phyloP scores from a whole-genome alignment of 2,113 vertebrate species.

The Falcunculus frontatus region DNA sequence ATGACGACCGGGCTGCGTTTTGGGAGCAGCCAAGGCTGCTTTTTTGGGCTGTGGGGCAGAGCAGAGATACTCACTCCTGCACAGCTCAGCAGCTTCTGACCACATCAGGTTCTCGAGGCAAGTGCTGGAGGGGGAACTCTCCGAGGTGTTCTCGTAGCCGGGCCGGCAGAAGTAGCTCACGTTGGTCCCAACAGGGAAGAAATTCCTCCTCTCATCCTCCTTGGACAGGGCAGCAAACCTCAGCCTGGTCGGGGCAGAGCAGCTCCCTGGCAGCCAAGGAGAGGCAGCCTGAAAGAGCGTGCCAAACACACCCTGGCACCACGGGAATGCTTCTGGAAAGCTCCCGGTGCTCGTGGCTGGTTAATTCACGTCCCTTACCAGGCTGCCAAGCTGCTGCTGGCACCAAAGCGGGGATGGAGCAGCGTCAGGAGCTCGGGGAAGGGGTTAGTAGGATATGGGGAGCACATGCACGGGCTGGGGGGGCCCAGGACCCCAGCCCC shows the following conservation, averaged over 20 bases:
- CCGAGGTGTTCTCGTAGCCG: slow-evolving; percentile 34
- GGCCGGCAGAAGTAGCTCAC: slow-evolving; percentile 61
- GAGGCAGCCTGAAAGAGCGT: fast-evolving
- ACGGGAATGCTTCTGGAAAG: fast-evolving
- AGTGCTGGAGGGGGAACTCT: not conserved
- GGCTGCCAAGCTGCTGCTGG: fast-evolving
- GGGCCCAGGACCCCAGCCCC: fast-evolving
- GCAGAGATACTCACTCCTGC: slow-evolving; percentile 44
- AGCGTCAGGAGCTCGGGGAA: fast-evolving
- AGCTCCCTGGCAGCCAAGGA: slow-evolving; percentile 34
- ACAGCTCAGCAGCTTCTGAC: slow-evolving; percentile 20
- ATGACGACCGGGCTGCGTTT: fast-evolving
- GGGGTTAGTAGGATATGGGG: not conserved
- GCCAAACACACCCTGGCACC: fast-evolving
- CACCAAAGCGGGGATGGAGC: fast-evolving
- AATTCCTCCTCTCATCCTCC: not conserved
- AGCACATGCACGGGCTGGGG: fast-evolving
- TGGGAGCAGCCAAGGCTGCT: not conserved
- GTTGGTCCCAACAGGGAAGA: not conserved
- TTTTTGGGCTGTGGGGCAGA: fast-evolving
- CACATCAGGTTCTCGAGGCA: slow-evolving; percentile 38
- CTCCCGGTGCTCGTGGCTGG: fast-evolving
- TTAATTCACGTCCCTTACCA: fast-evolving
- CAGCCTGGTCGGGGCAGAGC: not conserved
- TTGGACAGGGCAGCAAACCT: slow-evolving; percentile 4